Evolutionary conservation across 2,797 vertebrate genomes (phyloP).

Genomic region (Sibirionetta formosa): DNA sequence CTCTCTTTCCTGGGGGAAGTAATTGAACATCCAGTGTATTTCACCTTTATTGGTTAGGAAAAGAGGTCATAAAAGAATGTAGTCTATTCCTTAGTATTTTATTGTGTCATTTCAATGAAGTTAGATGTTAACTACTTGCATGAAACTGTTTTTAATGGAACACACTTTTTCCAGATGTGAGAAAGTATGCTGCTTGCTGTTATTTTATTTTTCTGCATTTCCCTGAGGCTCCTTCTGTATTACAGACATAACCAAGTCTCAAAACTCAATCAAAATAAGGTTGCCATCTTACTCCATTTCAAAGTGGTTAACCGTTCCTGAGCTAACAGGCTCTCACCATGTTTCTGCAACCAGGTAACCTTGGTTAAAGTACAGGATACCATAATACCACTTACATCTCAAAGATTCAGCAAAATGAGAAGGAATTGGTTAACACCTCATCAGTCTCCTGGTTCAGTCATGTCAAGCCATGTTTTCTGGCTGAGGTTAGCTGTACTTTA

Average conservation of each 20-base stretch:
- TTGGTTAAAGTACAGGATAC: neutral
- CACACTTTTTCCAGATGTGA: neutral
- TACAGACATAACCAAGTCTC: neutral
- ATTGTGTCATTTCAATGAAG: slow-evolving; percentile 42
- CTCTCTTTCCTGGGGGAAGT: neutral
- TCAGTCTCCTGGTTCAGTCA: neutral
- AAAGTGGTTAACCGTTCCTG: neutral
- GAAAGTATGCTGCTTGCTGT: neutral
- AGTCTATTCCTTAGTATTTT: slow-evolving; percentile 35
- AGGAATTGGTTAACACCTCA: neutral
- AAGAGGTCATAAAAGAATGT: slow-evolving; percentile 37
- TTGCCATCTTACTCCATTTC: neutral
- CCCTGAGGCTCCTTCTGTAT: neutral
- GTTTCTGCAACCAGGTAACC: neutral
- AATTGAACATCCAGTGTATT: neutral
- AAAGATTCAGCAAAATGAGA: slow-evolving; percentile 15
- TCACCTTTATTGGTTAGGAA: slow-evolving; percentile 26
- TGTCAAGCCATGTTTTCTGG: neutral
- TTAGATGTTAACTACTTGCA: slow-evolving; percentile 43
- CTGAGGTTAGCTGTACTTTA: neutral
- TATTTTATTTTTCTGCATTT: slow-evolving; percentile 16
- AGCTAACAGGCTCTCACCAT: neutral
- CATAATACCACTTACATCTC: neutral
- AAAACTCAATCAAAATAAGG: neutral
- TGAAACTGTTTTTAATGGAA: slow-evolving; percentile 48